Conservation (phyloP, 2,888 invertebrate species). For the Spodoptera exigua region DNA sequence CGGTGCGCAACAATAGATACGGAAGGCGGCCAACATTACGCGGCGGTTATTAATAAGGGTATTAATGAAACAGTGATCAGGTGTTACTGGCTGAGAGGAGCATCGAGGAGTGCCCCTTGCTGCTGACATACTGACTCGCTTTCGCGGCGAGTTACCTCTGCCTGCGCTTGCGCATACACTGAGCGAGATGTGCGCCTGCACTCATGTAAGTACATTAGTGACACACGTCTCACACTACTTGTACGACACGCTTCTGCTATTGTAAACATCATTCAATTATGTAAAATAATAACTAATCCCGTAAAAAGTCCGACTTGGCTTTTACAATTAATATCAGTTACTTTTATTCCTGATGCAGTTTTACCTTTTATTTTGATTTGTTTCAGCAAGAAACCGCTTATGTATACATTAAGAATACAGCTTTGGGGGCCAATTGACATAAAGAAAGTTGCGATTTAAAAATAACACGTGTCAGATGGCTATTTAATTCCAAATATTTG, state of each 20-base stretch:
- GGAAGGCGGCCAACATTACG: constrained; percentile 37
- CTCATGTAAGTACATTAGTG: constrained; percentile 47
- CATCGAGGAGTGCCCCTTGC: constrained; percentile 55
- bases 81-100: constrained; percentile 63
- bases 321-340: no score
- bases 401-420: no score
- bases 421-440: background rate
- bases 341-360: no score
- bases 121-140: constrained; percentile 88
- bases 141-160: constrained; percentile 65
- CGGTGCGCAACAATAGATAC: constrained; percentile 25
- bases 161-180: constrained; percentile 8
- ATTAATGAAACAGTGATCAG: constrained; percentile 69
- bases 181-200: constrained; percentile 37
- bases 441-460: constrained; percentile 16
- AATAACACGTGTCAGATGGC: background rate
- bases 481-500: constrained; percentile 20
- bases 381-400: no score
- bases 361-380: no score
- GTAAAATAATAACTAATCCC: background rate
- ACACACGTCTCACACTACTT: constrained; percentile 35
- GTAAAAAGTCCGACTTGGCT: no score
- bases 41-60: constrained; percentile 50
- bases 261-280: constrained; percentile 49
- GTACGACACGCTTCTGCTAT: constrained; percentile 49